Evolutionary conservation across 2,113 vertebrate genomes (phyloP), one percentile per base, ranked within the genome.

Genomic region (Microcebus lehilahytsara): DNA sequence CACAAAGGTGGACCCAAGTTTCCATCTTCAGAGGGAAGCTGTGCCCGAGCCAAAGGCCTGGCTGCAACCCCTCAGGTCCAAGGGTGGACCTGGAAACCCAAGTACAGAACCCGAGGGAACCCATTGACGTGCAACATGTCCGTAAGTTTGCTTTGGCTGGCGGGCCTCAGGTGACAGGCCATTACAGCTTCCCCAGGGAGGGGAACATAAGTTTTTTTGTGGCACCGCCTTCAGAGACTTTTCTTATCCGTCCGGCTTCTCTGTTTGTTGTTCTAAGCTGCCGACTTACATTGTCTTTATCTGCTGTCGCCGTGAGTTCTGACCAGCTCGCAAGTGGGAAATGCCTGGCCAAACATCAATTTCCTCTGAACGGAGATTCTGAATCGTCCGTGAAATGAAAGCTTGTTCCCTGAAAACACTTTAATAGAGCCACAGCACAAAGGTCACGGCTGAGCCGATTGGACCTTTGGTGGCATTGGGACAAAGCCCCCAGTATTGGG

Each of bases 351-450:
- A 96, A 94, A 91, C 91, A 85, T 94, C 98, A 79, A 32, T 97
- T 97, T 96, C 84, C 85, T 97, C 75, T 83, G 34, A 85, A 72
- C 1, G 17, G 96, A 89, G 93, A 95, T 91, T 94, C 72, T 58
- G 96, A 96, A 96, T 96, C 60, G 64, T 34, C 89, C 81, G 37
- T 97, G 97, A 97, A 97, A 95, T 96, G 91, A 89, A 94, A 96
- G 42, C 72, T 79, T 96, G 85, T 91, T 93, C 9, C 20, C 69
- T 42, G 78, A 75, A 79, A 96, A 93, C 79, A 75, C 88, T 71
- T 88, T 84, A 80, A 97, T 84, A 79, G 93, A 87, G 23, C 83
- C 67, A 30, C 60, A 7, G 60, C 19, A 71, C 60, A 34, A 30
- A 97, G 85, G 66, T 62, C 30, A 72, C 78, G 20, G 74, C 37